These are phyloP conservation scores for Drosophila cyrtoloma DNA, from an alignment of 2,888 invertebrate genomes.

Conservation along the genomic window DNA sequence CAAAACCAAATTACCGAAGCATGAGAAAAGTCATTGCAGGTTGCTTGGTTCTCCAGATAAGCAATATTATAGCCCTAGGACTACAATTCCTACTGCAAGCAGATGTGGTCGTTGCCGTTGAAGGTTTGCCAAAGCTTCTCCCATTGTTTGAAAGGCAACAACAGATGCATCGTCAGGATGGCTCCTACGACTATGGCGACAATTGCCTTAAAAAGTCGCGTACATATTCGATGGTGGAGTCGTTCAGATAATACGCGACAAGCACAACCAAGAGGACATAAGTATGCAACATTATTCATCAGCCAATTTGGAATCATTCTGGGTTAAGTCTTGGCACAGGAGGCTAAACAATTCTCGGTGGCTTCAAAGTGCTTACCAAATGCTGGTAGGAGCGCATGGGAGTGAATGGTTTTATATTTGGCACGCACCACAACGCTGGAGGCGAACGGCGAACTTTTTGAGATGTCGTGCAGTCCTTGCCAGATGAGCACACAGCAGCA, in stretches of 20 bases:
- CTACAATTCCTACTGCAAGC: neutral
- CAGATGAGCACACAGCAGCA: constrained; percentile 3
- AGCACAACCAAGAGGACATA: neutral
- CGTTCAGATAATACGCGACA: neutral
- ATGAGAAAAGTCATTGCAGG: neutral
- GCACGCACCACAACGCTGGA: neutral
- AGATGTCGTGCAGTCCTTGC: neutral
- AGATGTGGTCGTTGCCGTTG: neutral
- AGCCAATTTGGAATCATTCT: neutral
- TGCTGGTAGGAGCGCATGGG: neutral
- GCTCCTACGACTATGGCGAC: neutral
- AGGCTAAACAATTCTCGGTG: neutral
- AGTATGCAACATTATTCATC: neutral
- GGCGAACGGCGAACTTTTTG: neutral
- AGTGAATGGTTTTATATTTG: neutral
- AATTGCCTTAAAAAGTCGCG: neutral
- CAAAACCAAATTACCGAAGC: neutral
- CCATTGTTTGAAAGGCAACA: neutral
- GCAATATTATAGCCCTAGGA: neutral
- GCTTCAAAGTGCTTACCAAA: neutral
- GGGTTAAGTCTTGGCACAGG: neutral
- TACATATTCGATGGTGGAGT: neutral
- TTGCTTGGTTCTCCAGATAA: neutral
- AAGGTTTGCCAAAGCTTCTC: neutral
- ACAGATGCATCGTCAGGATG: neutral